phyloP scores from a whole-genome alignment of 2,888 invertebrate species.

The Trimorus sp. region DNA sequence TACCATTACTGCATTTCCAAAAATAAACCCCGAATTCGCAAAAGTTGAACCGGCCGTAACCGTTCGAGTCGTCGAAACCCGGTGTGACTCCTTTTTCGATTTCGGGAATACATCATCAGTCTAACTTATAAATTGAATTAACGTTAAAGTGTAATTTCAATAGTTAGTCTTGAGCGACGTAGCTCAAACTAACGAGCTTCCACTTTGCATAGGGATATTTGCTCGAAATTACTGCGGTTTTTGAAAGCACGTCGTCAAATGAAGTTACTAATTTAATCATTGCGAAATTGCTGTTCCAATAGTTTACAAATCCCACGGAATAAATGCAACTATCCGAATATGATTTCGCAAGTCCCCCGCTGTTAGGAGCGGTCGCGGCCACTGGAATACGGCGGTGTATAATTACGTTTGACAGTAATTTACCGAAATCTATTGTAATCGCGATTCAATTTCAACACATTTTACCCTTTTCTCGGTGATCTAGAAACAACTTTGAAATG shows the following conservation, averaged over 20 bases:
- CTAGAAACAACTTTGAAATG: too few species aligned
- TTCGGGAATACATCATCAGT: constrained; percentile 2
- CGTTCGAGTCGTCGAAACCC: not conserved
- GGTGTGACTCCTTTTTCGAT: not conserved
- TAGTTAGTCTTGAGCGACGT: constrained; percentile 26
- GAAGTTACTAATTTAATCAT: constrained; percentile 33
- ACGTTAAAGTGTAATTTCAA: constrained; percentile 18
- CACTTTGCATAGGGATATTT: constrained; percentile 28
- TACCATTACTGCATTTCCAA: too few species aligned
- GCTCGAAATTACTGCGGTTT: constrained; percentile 33
- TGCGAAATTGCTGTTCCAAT: constrained; percentile 19
- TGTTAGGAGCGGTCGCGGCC: too few species aligned
- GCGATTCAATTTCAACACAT: too few species aligned
- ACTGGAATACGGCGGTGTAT: too few species aligned
- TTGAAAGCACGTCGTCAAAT: constrained; percentile 20
- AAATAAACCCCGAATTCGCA: too few species aligned
- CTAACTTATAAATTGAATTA: constrained; percentile 19
- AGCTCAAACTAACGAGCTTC: constrained; percentile 32
- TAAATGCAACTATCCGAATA: not conserved
- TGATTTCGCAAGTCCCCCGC: too few species aligned
- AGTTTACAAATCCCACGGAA: constrained; percentile 7
- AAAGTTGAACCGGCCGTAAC: too few species aligned
- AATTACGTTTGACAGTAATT: too few species aligned
- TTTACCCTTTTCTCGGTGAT: too few species aligned
- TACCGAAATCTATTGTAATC: too few species aligned